These are phyloP conservation scores for Teleopsis dalmanni DNA, from an alignment of 1,140 invertebrate species.

Conservation along the genomic window DNA sequence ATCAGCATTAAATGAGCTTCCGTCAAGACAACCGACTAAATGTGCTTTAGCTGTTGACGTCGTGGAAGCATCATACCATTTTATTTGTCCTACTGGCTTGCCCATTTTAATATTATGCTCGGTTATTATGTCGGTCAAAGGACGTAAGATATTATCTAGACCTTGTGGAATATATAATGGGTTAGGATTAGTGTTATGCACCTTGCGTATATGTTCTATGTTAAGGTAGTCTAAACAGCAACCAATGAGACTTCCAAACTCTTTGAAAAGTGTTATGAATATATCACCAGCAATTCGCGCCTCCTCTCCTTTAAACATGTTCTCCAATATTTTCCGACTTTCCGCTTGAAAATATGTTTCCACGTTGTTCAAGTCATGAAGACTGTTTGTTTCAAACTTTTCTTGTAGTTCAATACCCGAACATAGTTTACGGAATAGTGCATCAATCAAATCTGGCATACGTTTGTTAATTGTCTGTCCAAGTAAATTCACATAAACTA, in stretches of 20 bases:
- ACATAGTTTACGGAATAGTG: constrained; percentile 29
- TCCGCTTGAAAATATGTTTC: constrained; percentile 34
- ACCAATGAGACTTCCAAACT: constrained; percentile 33
- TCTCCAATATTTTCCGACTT: constrained; percentile 21
- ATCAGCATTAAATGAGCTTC: constrained; percentile 62
- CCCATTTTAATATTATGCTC: constrained; percentile 24
- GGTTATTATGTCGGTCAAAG: constrained; percentile 20
- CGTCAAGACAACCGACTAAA: constrained; percentile 59
- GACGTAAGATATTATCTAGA: constrained; percentile 32
- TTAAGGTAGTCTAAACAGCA: constrained; percentile 37
- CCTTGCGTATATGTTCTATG: constrained; percentile 31
- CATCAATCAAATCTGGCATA: constrained; percentile 29
- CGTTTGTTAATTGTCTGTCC: constrained; percentile 8
- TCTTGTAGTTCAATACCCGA: constrained; percentile 25
- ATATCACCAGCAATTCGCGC: constrained; percentile 26
- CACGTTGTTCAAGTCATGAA: constrained; percentile 32
- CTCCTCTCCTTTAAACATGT: constrained; percentile 21
- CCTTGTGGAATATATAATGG: constrained; percentile 41
- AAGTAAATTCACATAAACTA: constrained; percentile 1
- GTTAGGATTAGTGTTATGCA: constrained; percentile 16
- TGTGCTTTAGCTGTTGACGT: constrained; percentile 6
- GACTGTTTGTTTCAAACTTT: constrained; percentile 20
- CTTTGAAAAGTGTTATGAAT: constrained; percentile 35
- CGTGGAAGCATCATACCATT: constrained; percentile 21
- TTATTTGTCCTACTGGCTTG: constrained; percentile 36